A percentile compares a stretch with the other conserved stretches of the same genome.
Evolutionary conservation across 2,888 invertebrate species (phyloP).

Genomic region (Diarsia rubi): DNA sequence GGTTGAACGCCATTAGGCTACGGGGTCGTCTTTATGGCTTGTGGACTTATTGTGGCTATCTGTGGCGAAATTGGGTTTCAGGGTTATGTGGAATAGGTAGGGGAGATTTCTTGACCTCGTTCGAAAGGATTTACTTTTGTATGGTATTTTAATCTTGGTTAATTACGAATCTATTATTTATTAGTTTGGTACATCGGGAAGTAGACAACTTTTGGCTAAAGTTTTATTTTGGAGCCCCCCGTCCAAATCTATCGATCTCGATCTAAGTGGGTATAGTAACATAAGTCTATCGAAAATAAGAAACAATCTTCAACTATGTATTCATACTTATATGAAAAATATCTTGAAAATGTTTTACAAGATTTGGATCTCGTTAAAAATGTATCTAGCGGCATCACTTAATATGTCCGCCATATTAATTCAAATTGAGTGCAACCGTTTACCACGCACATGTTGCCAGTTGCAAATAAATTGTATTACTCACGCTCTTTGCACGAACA

Average conservation of each 20-base stretch:
- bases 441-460: constrained; percentile 61
- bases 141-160: background rate
- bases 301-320: background rate
- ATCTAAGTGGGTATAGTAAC: too few species aligned
- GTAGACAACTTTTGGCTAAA: background rate
- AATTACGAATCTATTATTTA: background rate
- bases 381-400: constrained; percentile 21
- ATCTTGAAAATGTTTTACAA: background rate
- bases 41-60: constrained; percentile 57
- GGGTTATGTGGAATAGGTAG: constrained; percentile 45
- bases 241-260: background rate
- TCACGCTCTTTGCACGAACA: constrained; percentile 55
- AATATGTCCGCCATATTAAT: constrained; percentile 48
- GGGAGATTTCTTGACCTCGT: constrained; percentile 53
- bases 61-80: constrained; percentile 55
- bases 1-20: constrained; percentile 77
- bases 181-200: background rate
- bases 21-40: constrained; percentile 77
- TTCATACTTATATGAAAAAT: background rate
- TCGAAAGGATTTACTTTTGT: constrained; percentile 10
- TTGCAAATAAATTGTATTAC: constrained; percentile 64
- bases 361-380: constrained; percentile 20
- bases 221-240: background rate
- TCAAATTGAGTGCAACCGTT: constrained; percentile 57
- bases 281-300: background rate